These are phyloP conservation scores for Agraylea sexmaculata DNA, from an alignment of 1,140 invertebrate genomes.

Conservation along the genomic window DNA sequence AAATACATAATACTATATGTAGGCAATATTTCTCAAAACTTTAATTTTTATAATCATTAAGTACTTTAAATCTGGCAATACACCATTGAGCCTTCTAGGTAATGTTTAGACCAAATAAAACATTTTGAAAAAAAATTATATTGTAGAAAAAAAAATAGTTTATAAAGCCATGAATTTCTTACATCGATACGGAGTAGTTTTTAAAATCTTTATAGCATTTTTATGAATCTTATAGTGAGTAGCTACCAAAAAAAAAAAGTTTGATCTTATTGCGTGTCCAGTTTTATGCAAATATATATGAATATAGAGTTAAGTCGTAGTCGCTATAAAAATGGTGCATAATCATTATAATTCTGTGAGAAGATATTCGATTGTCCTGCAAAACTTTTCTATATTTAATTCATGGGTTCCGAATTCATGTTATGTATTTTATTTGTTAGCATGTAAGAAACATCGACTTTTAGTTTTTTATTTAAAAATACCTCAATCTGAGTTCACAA, in stretches of 20 bases:
- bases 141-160: neutral
- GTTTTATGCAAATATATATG: neutral
- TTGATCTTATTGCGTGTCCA: neutral
- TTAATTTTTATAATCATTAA: neutral
- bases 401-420: too few relatives aligned
- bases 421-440: too few relatives aligned
- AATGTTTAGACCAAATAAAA: neutral
- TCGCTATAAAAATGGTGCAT: conserved; percentile 2
- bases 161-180: neutral
- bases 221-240: neutral
- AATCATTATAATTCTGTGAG: neutral
- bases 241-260: conserved; percentile 2
- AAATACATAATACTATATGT: too few relatives aligned
- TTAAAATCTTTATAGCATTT: neutral
- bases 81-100: conserved; percentile 21
- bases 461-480: too few relatives aligned
- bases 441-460: too few relatives aligned
- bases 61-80: conserved; percentile 17
- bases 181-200: neutral
- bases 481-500: too few relatives aligned
- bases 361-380: neutral
- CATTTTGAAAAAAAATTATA: neutral
- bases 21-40: too few relatives aligned
- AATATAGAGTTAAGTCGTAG: neutral
- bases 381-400: too few relatives aligned